Percentiles rank a stretch among this genome's conserved stretches.
Evolutionary conservation across 2,113 vertebrate species (phyloP).

Genomic region (Nasalis larvatus): DNA sequence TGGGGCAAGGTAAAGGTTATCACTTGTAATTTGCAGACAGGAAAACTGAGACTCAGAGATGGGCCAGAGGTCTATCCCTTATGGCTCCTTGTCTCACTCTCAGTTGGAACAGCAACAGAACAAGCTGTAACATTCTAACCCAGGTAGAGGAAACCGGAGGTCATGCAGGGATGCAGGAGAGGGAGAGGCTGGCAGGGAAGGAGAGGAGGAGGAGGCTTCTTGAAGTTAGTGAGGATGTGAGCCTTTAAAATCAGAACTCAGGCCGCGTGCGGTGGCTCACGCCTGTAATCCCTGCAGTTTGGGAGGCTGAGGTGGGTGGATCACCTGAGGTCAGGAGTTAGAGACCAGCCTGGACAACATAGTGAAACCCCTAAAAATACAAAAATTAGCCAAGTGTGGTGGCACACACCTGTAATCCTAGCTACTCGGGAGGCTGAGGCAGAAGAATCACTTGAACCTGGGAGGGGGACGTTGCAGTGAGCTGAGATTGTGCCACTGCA

Average conservation of each 20-base stretch:
- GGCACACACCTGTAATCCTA: no score
- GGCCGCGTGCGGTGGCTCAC: no score
- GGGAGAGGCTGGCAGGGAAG: not conserved
- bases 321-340: no score
- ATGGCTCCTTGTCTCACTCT: not conserved
- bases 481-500: no score
- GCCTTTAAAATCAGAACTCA: not conserved
- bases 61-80: not conserved
- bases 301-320: no score
- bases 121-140: not conserved
- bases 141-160: conserved; percentile 11
- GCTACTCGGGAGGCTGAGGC: no score
- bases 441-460: no score
- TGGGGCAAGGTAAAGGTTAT: not conserved
- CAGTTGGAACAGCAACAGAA: not conserved
- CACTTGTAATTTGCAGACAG: not conserved
- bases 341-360: no score
- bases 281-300: no score
- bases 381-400: no score
- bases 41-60: not conserved
- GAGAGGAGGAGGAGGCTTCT: not conserved
- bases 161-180: not conserved
- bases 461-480: no score
- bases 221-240: not conserved
- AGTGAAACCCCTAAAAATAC: no score